Conservation (phyloP, 1,140 invertebrate genomes). For the Zelostemma sp. region DNA sequence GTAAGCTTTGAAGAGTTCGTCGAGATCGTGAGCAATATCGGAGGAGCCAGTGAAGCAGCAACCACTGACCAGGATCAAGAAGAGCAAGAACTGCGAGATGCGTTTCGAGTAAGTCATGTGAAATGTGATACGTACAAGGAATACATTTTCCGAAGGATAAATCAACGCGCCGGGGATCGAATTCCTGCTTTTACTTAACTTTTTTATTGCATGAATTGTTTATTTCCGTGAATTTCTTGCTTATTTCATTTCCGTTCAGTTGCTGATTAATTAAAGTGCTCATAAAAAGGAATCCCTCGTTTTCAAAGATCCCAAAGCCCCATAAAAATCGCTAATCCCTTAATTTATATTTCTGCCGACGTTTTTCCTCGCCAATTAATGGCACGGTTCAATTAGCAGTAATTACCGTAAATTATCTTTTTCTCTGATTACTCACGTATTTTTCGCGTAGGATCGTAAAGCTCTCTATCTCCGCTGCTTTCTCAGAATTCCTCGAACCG, state of each 20-base stretch:
- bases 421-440: neutral
- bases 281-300: too few species aligned
- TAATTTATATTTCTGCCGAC: neutral
- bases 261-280: too few species aligned
- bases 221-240: too few species aligned
- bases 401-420: neutral
- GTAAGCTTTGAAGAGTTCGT: conserved; percentile 95
- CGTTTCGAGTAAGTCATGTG: conserved; percentile 79
- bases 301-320: too few species aligned
- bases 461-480: conserved; percentile 6
- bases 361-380: conserved; percentile 1
- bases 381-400: conserved; percentile 14
- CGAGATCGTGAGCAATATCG: conserved; percentile 89
- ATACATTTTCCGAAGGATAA: neutral
- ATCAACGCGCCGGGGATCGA: neutral
- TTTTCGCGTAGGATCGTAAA: neutral
- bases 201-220: too few species aligned
- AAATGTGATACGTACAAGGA: neutral
- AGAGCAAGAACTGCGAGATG: conserved; percentile 88
- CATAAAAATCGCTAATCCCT: too few species aligned
- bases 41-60: conserved; percentile 73
- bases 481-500: conserved; percentile 16
- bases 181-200: too few species aligned
- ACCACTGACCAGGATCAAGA: conserved; percentile 79
- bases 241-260: too few species aligned